phyloP scores from a whole-genome alignment of 2,888 invertebrate species.

The Acanthococcus lagerstroemiae region DNA sequence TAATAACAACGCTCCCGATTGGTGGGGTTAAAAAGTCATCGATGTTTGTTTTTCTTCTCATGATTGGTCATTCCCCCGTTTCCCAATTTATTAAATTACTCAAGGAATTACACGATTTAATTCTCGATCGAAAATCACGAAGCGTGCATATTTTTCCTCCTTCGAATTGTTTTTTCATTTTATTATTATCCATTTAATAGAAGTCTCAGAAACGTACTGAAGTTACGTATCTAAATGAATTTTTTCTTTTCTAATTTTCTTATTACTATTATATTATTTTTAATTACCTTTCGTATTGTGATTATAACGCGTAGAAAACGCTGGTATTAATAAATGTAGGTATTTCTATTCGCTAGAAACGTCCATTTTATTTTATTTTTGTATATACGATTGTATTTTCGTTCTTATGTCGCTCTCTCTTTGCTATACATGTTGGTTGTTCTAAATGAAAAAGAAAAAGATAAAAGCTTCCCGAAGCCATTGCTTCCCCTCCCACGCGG shows the following conservation, averaged over 20 bases:
- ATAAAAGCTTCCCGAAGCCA: no score
- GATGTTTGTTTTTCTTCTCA: background rate
- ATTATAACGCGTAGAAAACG: constrained; percentile 23
- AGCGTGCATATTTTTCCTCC: background rate
- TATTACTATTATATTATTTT: constrained; percentile 8
- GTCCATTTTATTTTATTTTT: background rate
- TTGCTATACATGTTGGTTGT: background rate
- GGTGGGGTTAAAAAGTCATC: constrained; percentile 40
- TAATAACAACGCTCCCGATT: constrained; percentile 42
- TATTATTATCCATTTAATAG: no score
- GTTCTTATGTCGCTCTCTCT: background rate
- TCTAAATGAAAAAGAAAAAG: no score
- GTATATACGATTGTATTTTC: background rate
- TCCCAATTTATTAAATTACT: background rate
- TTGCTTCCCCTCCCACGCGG: no score
- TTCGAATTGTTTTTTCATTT: background rate
- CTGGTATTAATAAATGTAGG: constrained; percentile 28
- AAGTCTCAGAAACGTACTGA: background rate
- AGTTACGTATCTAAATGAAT: background rate
- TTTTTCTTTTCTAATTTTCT: background rate
- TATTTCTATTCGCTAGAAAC: constrained; percentile 1
- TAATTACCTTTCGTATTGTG: constrained; percentile 22
- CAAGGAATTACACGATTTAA: background rate
- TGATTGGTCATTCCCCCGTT: background rate
- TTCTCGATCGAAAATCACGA: background rate